These are phyloP conservation scores for Stylophora pistillata DNA, from an alignment of 64 coral and sea anemone species.

Conservation along the genomic window DNA sequence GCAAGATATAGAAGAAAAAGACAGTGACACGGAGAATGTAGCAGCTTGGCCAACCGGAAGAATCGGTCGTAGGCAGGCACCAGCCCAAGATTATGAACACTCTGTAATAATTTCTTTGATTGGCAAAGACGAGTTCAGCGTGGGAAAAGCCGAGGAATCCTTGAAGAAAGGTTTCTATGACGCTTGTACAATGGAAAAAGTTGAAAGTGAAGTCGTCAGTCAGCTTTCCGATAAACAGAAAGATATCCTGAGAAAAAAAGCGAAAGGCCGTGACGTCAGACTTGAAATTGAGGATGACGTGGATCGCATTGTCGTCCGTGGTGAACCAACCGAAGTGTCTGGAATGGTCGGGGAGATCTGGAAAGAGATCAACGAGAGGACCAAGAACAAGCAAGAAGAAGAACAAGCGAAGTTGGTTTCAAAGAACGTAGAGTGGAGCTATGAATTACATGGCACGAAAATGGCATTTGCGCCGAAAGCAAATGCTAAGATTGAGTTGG, in stretches of 20 bases:
- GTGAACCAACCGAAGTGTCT: constrained; percentile 43
- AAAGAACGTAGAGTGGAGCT: background rate
- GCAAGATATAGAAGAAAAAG: too few species aligned
- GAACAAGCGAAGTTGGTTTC: background rate
- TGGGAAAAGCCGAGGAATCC: background rate
- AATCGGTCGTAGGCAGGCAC: background rate
- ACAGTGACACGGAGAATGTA: background rate
- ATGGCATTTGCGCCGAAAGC: background rate
- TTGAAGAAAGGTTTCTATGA: constrained; percentile 46
- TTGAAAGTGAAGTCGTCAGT: constrained; percentile 35
- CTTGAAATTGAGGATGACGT: constrained; percentile 41
- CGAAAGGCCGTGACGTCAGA: constrained; percentile 35
- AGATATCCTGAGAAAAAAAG: constrained; percentile 2
- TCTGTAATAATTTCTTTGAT: constrained; percentile 15
- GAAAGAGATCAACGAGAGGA: constrained; percentile 41
- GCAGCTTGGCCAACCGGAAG: background rate
- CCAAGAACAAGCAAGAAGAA: background rate
- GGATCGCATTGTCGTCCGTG: constrained; percentile 45
- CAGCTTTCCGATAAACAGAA: constrained; percentile 35
- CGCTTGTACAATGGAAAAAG: constrained; percentile 21
- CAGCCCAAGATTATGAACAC: background rate
- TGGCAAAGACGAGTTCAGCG: constrained; percentile 27
- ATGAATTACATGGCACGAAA: background rate
- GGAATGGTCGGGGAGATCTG: constrained; percentile 46
- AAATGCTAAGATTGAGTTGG: background rate